These are phyloP conservation scores for Panthera uncia DNA, from an alignment of 2,113 vertebrate genomes.

Conservation along the genomic window DNA sequence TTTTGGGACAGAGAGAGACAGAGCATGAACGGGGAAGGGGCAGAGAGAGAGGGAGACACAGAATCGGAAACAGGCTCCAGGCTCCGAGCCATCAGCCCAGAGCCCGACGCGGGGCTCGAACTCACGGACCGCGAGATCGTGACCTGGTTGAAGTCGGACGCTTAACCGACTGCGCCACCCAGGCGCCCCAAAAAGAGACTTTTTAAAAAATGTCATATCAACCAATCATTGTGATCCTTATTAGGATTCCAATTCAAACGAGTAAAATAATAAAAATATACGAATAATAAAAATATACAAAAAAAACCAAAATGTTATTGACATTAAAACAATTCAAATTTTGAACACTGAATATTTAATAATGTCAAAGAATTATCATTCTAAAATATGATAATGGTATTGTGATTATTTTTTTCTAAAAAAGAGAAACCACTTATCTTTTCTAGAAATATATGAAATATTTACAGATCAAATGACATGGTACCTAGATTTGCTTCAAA, in stretches of 20 bases:
- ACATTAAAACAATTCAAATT: constrained; percentile 12
- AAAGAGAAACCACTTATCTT: background rate
- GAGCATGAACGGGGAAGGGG: no score
- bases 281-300: background rate
- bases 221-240: background rate
- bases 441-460: background rate
- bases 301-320: background rate
- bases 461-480: background rate
- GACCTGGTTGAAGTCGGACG: no score
- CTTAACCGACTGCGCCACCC: no score
- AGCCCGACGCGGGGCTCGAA: no score
- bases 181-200: no score
- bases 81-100: no score
- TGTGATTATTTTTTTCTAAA: background rate
- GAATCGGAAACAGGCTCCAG: no score
- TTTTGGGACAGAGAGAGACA: no score
- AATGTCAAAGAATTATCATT: constrained; percentile 12
- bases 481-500: constrained; percentile 12
- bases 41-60: no score
- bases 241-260: background rate
- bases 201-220: background rate
- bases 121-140: no score
- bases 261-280: background rate
- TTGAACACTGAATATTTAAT: background rate
- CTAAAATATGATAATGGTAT: background rate